These are phyloP conservation scores for Plodia interpunctella DNA, from an alignment of 1,140 invertebrate species.

Conservation along the genomic window DNA sequence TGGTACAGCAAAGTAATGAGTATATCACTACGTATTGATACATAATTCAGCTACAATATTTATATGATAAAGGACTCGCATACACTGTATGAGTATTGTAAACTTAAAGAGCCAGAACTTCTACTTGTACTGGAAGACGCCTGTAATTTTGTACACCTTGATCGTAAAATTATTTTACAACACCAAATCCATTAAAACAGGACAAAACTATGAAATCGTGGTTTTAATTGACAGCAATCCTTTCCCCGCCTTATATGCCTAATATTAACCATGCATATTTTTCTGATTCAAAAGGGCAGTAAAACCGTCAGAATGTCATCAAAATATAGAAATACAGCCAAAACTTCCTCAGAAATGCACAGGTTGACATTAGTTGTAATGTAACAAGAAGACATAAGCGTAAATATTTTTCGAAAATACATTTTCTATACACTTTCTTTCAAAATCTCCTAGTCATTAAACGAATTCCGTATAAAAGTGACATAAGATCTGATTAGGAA, in stretches of 20 bases:
- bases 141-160: constrained; percentile 73
- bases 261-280: no score
- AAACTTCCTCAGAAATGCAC: no score
- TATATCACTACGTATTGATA: constrained; percentile 38
- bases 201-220: constrained; percentile 51
- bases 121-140: constrained; percentile 52
- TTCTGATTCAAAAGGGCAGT: neutral
- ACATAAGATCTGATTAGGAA: no score
- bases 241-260: neutral
- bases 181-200: constrained; percentile 70
- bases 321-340: no score
- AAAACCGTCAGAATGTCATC: no score
- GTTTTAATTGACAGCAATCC: constrained; percentile 39
- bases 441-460: no score
- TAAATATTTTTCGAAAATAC: no score
- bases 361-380: no score
- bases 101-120: constrained; percentile 49
- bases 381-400: no score
- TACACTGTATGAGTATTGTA: constrained; percentile 42
- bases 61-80: constrained; percentile 45
- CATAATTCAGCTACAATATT: constrained; percentile 50
- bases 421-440: no score
- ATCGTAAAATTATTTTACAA: constrained; percentile 66
- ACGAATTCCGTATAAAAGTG: no score
- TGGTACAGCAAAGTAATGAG: constrained; percentile 57